These are phyloP conservation scores for Phenacoccus solenopsis DNA, from an alignment of 1,140 invertebrate species.

Conservation along the genomic window DNA sequence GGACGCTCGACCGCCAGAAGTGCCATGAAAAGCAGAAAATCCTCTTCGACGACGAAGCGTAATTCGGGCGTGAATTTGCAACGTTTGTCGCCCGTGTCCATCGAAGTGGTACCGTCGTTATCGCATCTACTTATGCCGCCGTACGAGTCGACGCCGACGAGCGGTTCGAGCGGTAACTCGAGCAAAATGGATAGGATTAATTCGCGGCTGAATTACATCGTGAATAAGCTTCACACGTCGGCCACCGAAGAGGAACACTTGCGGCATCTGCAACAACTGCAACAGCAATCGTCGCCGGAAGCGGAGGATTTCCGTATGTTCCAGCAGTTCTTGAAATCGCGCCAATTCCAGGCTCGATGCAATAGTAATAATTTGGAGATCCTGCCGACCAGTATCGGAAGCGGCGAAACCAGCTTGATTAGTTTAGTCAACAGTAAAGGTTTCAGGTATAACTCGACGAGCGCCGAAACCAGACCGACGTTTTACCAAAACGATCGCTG, in stretches of 20 bases:
- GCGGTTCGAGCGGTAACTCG: too few relatives aligned
- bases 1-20: background rate
- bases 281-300: background rate
- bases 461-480: background rate
- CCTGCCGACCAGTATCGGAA: background rate
- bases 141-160: background rate
- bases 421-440: background rate
- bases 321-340: background rate
- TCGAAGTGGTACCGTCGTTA: background rate
- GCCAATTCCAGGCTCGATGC: background rate
- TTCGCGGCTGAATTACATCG: background rate
- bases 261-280: background rate
- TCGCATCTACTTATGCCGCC: background rate
- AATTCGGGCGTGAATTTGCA: background rate
- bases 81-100: background rate
- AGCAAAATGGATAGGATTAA: too few relatives aligned
- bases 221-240: background rate
- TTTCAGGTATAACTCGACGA: background rate
- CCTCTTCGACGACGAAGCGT: background rate
- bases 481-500: too few relatives aligned
- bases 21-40: too few relatives aligned
- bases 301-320: background rate
- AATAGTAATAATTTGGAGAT: background rate
- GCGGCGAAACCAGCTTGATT: background rate
- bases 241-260: background rate